Evolutionary conservation across 2,888 invertebrate genomes (phyloP), one percentile per base, ranked within the genome.

Genomic region (Thereva unica): DNA sequence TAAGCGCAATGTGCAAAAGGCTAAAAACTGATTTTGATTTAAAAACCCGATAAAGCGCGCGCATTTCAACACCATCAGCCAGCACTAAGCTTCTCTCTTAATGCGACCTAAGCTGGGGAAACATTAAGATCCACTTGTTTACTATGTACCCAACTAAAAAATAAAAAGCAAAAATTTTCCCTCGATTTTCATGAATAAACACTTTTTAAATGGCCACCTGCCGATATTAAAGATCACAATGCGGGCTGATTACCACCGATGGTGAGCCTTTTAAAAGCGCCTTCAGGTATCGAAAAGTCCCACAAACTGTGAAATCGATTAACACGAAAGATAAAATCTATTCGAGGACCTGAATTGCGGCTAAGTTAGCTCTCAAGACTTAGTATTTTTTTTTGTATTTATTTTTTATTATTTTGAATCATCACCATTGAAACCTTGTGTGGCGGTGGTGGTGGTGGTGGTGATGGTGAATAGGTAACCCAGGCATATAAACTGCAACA

Each of bases 261-360:
- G 23, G 64, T 55, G 50, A 47, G 40, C 12, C 61, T 61, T 40
- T 40, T 34, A 9, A 50, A 50, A 41, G 40, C 10, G 57, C 12
- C 34, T 42, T 57, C 38, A n/a, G 44, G 23, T 41, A 50, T 49
- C 61, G 23, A 49, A 61, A 61, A 50, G 49, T 61, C 50, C 61
- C 61, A 50, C 61, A 61, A 61, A 61, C 64, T 64, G 64, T 40
- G 64, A 64, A 64, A 64, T 64, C 64, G 54, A 54, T 64, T 54
- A 64, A 54, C 64, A 47, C 55, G 54, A 64, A 54, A 45, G 55
- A 64, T 64, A 64, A 64, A 64, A 54, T 64, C 55, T 50, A 10
- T 50, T 61, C 61, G 61, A 61, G 50, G 50, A 61, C 42, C 37
- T 12, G 50, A 10, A 12, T 50, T 42, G 61, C 50, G 61, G 49